Conservation (phyloP, 2,797 vertebrate genomes). For the Rhincodon typus region DNA sequence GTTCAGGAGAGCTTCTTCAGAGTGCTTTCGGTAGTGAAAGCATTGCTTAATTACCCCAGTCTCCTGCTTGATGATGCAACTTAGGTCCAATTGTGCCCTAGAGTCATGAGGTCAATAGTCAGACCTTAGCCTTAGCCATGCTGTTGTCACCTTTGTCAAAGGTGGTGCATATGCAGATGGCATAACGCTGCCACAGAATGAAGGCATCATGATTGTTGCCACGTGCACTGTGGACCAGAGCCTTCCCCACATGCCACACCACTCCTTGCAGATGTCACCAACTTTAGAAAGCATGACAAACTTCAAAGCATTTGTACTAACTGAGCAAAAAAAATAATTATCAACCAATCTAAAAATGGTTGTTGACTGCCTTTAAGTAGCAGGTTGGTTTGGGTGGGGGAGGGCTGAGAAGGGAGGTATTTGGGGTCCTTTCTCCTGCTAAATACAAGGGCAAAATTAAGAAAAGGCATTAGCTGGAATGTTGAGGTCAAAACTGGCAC, state of each 20-base stretch:
- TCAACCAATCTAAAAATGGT: background rate
- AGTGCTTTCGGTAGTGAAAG: background rate
- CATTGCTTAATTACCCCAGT: background rate
- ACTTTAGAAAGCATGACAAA: background rate
- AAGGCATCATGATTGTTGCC: background rate
- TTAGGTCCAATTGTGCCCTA: background rate
- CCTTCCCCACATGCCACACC: background rate
- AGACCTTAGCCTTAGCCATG: background rate
- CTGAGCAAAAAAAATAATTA: background rate
- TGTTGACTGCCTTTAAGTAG: background rate
- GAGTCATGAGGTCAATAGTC: background rate
- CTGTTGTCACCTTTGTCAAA: background rate
- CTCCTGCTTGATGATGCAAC: background rate
- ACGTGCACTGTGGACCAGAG: background rate
- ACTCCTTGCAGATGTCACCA: background rate
- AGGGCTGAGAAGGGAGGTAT: too few species aligned
- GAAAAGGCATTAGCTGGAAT: background rate
- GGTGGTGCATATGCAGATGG: background rate
- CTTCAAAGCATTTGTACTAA: background rate
- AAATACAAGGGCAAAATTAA: background rate
- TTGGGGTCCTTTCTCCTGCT: background rate
- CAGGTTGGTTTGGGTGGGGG: background rate
- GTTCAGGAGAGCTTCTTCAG: background rate
- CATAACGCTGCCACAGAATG: background rate
- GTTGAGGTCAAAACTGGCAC: background rate